Evolutionary conservation across 2,888 invertebrate species (phyloP), one percentile per base, ranked within the genome.

Genomic region (Branchipolynoe longqiensis): DNA sequence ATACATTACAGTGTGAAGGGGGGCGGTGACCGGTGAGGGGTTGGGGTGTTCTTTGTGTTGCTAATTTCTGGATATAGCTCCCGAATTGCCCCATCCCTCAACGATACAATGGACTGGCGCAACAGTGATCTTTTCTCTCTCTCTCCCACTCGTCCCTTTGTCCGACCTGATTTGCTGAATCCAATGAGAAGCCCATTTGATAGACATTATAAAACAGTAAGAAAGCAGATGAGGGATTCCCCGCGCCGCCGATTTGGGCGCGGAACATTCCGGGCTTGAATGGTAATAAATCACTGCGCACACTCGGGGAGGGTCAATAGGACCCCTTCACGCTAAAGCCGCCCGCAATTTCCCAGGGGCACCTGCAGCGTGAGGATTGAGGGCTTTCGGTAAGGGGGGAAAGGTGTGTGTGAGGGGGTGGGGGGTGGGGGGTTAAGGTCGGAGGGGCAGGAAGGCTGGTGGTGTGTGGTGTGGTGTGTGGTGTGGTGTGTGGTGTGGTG

Each of bases 251-350:
- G n/a, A n/a, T n/a, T n/a, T n/a, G n/a, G n/a, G n/a, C n/a, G n/a
- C 3, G 31, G 18, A 38, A 33, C 62, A 69, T 69, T 69, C 38
- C 69, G 1, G 69, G 38, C n/a, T 18, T 38, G 69, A 69, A 69
- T 69, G 69, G 69, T 69, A 69, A 69, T 69, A 69, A 69, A 69
- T 69, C 69, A 69, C 69, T 8, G 69, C 62, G 62, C n/a, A n/a
- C n/a, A n/a, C 36, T 69, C 25, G 69, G n/a, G 38, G 33, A 22
- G n/a, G 69, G 69, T 38, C 69, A 38, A 69, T 69, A 25, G 25
- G 69, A 33, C 33, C 22, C 36, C 14, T 33, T 69, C 69, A 36
- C 69, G 38, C 36, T 38, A 33, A n/a, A 38, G 36, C 38, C 38
- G 12, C 22, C 36, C 36, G 36, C 69, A 69, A 69, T 69, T 69